Evolutionary conservation across 2,888 invertebrate genomes (phyloP), one percentile per base, ranked within the genome.

Genomic region (Tubulanus polymorphus): DNA sequence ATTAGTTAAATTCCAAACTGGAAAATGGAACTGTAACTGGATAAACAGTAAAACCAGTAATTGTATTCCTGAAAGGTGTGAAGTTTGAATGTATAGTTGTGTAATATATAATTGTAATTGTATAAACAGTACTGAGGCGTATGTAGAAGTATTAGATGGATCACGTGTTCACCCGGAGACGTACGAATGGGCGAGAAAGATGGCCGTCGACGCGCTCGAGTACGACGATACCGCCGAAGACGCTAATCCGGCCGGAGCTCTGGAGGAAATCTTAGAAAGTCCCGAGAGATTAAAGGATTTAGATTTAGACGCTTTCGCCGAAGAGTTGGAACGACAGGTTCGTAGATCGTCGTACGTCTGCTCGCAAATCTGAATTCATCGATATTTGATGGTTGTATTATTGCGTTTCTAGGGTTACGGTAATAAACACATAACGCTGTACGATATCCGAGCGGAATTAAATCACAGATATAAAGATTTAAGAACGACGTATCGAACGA

Each of bases 161-260:
- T 95, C 97, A 0, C 85, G 99, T 67, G 96, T 99, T 0, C 99
- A 99, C 81, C 97, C 97, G 0, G 99, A 99, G 82, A 94, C 96
- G 0, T 99, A 99, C 78, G 99, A 99, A 61, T 97, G 97, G 97
- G 99, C 99, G 0, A 84, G 97, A 37, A 99, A 99, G 81, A 99
- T 99, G 97, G 99, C 99, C 0, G 95, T 97, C 0, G 99, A 99
- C 80, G 99, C 99, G 1, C 81, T 99, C 48, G 99, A 99, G 71
- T 95, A 96, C 69, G 96, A 97, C 73, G 96, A 96, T 72, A 76
- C 78, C 3, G 78, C 76, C 1, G 94, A 94, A 75, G 94, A 93
- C 66, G 80, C 76, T 0, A 94, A 95, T 80, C 95, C 96, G 0
- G 95, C 96, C 0, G 93, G 93, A 0, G 97, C 99, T 15, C 81